Evolutionary conservation across 2,888 invertebrate genomes (phyloP).

Genomic region (Plagodis pulveraria): DNA sequence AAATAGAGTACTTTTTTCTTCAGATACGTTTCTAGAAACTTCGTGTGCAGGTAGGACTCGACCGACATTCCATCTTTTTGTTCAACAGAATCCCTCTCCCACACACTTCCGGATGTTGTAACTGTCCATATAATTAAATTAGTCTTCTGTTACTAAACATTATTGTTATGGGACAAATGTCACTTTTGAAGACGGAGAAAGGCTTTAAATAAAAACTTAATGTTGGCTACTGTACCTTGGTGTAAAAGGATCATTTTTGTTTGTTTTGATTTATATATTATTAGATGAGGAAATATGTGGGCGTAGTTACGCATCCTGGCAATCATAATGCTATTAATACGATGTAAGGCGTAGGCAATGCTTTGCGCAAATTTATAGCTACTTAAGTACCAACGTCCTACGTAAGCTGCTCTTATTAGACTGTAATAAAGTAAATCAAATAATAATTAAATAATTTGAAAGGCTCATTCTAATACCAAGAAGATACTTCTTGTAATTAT

Average conservation of each 20-base stretch:
- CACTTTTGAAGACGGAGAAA: conserved; percentile 8
- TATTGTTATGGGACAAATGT: conserved; percentile 43
- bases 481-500: no score
- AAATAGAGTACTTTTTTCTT: conserved; percentile 18
- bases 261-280: neutral
- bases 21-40: conserved; percentile 23
- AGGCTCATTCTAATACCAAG: no score
- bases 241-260: conserved; percentile 3
- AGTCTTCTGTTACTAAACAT: conserved; percentile 50
- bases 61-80: conserved; percentile 74
- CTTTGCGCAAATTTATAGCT: neutral
- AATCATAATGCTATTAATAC: neutral
- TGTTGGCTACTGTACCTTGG: neutral
- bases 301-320: conserved; percentile 4
- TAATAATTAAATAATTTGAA: no score
- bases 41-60: conserved; percentile 65
- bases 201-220: neutral
- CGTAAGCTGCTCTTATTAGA: neutral
- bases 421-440: no score
- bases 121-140: conserved; percentile 55
- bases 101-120: conserved; percentile 75
- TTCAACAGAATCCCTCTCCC: conserved; percentile 61
- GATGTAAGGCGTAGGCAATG: conserved; percentile 1
- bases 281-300: neutral
- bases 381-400: neutral